Evolutionary conservation across 2,888 invertebrate genomes (phyloP), one percentile per base, ranked within the genome.

Genomic region (Epistrophe grossulariae): DNA sequence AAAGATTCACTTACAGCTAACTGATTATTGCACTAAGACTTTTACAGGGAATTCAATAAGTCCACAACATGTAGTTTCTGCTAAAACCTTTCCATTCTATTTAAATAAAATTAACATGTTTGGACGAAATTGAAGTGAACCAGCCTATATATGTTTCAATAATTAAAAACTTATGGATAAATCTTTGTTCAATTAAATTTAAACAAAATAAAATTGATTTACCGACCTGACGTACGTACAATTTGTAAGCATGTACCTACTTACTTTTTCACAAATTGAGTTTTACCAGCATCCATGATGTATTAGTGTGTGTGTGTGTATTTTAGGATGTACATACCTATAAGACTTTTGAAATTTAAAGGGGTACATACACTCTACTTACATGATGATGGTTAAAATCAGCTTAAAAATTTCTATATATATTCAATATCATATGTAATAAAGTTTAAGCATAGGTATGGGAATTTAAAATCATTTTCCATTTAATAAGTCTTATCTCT

Each of bases 1-100:
- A 73, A 72, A 79, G 66, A 83, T 83, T 87, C 76, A 83, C 79
- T 87, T 83, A 87, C 76, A 76, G 52, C 76, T 83, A 79, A 83
- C 79, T 83, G 83, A 82, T 83, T 79, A 87, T 87, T 83, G 79
- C 76, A 82, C 78, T 74, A 82, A 79, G 82, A 64, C 74, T 83
- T 87, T 79, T 62, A 72, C 52, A 66, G 43, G 74, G 24, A 66
- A 19, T 40, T 76, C 43, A 48, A 31, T 31, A 31, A 35, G 55
- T 66, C 40, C n/a, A 5, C 7, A 48, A n/a, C 40, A 48, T 71
- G 48, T 76, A 55, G 50, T 62, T 35, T 13, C 13, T 43, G 71
- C 78, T 52, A 50, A 13, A 24, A 2, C 5, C 13, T 13, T 55
- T 55, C 6, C n/a, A 52, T 19, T 24, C 13, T 52, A n/a, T n/a